Evolutionary conservation across 1,140 invertebrate species (phyloP), one percentile per base, ranked within the genome.

Genomic region (Acromyrmex charruanus): DNA sequence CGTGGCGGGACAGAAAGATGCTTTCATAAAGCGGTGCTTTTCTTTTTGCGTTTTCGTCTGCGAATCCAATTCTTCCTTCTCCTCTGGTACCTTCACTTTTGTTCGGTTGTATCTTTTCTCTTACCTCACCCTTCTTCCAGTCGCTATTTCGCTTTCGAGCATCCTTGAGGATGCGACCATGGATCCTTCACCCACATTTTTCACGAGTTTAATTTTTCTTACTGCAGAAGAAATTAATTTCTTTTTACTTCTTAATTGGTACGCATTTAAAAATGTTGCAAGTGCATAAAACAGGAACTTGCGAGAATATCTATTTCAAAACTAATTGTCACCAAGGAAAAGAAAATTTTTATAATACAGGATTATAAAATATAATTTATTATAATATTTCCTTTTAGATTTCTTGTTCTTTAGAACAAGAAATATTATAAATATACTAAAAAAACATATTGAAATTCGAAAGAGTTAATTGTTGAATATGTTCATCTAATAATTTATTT

Each of bases 1-100:
- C 35, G 39, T 39, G 55, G 25, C 55, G 21, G 53, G 35, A 59
- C 71, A 63, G 65, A 89, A 80, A 85, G 68, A 88, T 89, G 81
- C 88, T 89, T 88, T 88, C 88, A 89, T 88, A 88, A 88, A 89
- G 75, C 59, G 68, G 69, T 35, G 51, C 71, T 61, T 90, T 84
- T 88, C 68, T 77, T 88, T 90, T 87, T 61, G 39, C 53, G 53
- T 61, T 35, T 80, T 89, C 59, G 49, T 85, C 81, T 63, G n/a
- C 68, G 49, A 74, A 82, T 65, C 63, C 88, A 58, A 85, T 89
- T 88, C 69, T 86, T 89, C 58, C 71, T 85, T 80, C 53, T 63
- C 39, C 25, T 87, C 82, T 68, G 49, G 58, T 74, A 55, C 49
- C 55, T 65, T 89, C 21, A 74, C 68, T 82, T 81, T 74, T 74